Evolutionary conservation across 2,888 invertebrate species (phyloP).

Genomic region (Latrodectus hesperus): DNA sequence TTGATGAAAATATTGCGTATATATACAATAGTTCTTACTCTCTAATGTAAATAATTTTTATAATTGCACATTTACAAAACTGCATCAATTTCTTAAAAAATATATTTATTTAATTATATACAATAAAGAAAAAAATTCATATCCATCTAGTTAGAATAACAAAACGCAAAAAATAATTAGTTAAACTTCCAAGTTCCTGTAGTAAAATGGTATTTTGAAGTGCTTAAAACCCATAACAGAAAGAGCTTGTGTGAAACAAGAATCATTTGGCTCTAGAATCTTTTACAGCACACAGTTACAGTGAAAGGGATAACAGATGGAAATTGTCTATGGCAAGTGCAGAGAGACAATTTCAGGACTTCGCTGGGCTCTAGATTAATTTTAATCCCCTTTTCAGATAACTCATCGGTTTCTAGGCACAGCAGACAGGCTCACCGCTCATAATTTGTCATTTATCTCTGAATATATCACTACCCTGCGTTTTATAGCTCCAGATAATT

Average conservation of each 20-base stretch:
- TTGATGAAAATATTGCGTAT: too few species aligned
- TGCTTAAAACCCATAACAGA: too few species aligned
- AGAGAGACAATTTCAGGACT: not conserved
- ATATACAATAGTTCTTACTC: too few species aligned
- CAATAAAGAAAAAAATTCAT: too few species aligned
- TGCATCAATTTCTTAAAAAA: too few species aligned
- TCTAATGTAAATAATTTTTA: too few species aligned
- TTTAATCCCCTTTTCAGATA: constrained; percentile 28
- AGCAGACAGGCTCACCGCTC: not conserved
- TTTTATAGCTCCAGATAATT: constrained; percentile 26
- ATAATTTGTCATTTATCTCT: constrained; percentile 50
- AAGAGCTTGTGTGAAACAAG: not conserved
- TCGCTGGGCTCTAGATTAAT: constrained; percentile 23
- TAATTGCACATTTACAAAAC: too few species aligned
- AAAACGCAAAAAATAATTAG: too few species aligned
- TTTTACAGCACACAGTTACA: not conserved
- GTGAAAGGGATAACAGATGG: not conserved
- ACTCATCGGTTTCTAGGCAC: constrained; percentile 8
- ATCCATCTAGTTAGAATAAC: too few species aligned
- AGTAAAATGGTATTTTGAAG: too few species aligned
- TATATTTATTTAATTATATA: too few species aligned
- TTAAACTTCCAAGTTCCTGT: too few species aligned
- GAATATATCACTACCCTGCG: constrained; percentile 13
- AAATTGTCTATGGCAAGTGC: not conserved
- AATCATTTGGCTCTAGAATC: not conserved